These are phyloP conservation scores for Melanocharis versteri DNA, from an alignment of 2,113 vertebrate genomes.

Conservation along the genomic window DNA sequence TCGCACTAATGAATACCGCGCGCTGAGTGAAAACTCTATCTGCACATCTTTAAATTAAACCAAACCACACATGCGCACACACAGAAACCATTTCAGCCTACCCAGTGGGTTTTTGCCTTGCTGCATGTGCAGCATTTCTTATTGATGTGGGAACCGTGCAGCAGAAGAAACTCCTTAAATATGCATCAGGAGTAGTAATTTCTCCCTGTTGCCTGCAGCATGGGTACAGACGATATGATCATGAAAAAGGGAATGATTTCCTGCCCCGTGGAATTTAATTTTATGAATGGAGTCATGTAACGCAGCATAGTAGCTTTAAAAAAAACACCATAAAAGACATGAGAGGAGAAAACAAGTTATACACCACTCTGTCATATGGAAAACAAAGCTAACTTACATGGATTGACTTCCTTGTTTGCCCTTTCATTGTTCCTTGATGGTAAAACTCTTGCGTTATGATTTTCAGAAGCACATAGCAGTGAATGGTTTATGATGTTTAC, in stretches of 20 bases:
- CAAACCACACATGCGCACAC: slow-evolving; percentile 20
- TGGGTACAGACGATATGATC: neutral
- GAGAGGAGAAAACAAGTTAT: neutral
- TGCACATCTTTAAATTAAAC: slow-evolving; percentile 57
- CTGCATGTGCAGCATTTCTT: neutral
- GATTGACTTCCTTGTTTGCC: slow-evolving; percentile 21
- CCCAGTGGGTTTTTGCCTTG: slow-evolving; percentile 28
- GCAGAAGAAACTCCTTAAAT: slow-evolving; percentile 54
- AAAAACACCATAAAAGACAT: neutral
- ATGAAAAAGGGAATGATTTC: slow-evolving; percentile 29
- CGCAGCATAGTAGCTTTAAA: neutral
- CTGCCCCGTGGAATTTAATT: neutral
- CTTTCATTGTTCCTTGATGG: slow-evolving; percentile 42
- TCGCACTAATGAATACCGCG: slow-evolving; percentile 2
- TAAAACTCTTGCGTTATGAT: neutral
- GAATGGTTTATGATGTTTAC: slow-evolving; percentile 41
- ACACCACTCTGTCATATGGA: neutral
- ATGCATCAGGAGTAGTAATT: slow-evolving; percentile 36
- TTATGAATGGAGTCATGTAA: slow-evolving; percentile 49
- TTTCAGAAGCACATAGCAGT: slow-evolving; percentile 48
- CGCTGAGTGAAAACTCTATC: slow-evolving; percentile 58
- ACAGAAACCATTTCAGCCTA: slow-evolving; percentile 28
- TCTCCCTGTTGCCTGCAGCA: slow-evolving; percentile 37
- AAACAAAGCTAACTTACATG: slow-evolving; percentile 21
- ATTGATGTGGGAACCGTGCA: slow-evolving; percentile 41